Base-by-base conservation (phyloP, 2,888 invertebrate species). In the Drepanosiphum platanoidis region DNA sequence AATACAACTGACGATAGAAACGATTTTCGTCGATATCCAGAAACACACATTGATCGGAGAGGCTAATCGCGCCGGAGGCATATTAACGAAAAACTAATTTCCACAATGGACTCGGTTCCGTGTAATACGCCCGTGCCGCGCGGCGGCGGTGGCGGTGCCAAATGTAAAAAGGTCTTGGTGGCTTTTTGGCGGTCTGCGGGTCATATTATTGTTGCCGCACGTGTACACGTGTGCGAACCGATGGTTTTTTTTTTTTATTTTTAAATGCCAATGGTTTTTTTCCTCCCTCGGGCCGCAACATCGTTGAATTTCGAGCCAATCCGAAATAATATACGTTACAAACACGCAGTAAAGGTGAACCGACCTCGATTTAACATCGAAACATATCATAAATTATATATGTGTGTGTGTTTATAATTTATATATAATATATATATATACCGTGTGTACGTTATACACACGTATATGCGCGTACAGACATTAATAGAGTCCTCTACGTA, bases 91-190 rank as follows among this genome's bases (percentile, higher is more conserved):
- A 58, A 58, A 75, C 58, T 75, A n/a, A 34, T 58, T 75, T 61
- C 75, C 18, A 18, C 75, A 8, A 61, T 18, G n/a, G 15, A 27
- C 52, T 58, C 34, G n/a, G 34, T 34, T n/a, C 3, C n/a, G 58
- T n/a, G 9, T 34, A 58, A 61, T 75, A 36, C 22, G 18, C 22
- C 32, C 3, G 18, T 42, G 15, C 15, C 32, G 66, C 3, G 15
- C 15, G 32, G 13, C n/a, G n/a, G 74, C 2, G n/a, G 27, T n/a
- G 58, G 39, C n/a, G n/a, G 34, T 77, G 61, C 30, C 61, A 39
- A 77, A 77, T 77, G 27, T 32, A 77, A 39, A 77, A 77, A 77
- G 77, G 77, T 77, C 77, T 64, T 39, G 77, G 61, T 39, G 77
- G 61, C 61, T 77, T 77, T 77, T 13, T 18, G 64, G 77, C 15